Base-by-base conservation (phyloP, 2,797 vertebrate species). In the Bufotes viridis region DNA sequence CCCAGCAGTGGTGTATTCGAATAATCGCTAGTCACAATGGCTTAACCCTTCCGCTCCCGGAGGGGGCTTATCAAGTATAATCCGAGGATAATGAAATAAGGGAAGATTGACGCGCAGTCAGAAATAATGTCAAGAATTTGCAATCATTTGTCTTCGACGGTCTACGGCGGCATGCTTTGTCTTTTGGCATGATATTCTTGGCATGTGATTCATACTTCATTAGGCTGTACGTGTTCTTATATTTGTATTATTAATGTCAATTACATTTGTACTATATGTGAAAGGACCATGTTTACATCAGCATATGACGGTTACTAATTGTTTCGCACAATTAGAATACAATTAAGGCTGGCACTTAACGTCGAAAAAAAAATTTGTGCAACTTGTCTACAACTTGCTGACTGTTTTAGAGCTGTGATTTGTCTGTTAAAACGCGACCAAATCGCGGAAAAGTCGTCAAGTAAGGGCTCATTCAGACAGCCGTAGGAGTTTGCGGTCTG, bases 21-120 rank as follows among this genome's bases (percentile, higher is more conserved):
- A 83, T 84, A 79, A 83, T 87, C 81, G 83, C 42, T n/a, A 86
- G 58, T 78, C 80, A 18, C 67, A 86, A 55, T 60, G 61, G 67
- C 29, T 89, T 82, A 89, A 89, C 78, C 88, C 88, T 57, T 78
- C n/a, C 5, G 17, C 29, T 65, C 12, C 80, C 24, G 60, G 13
- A 34, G 58, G 60, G 24, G 60, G 14, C 65, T 53, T 29, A 67
- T 34, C 24, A 34, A 79, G 78, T 42, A 87, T 61, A 81, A 61
- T 49, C 29, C 14, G 1, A 60, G 57, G 55, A 76, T 8, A 34
- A 51, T 22, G 58, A 81, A 81, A 81, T 42, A 42, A 61, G 42
- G 20, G 11, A n/a, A 75, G 9, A 7, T 13, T 1, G 15, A 14
- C 24, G 22, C 22, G 5, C 11, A 76, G n/a, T 76, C 22, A 22